phyloP scores from a whole-genome alignment of 2,888 invertebrate genomes.

The Caenorhabditis zanzibari region DNA sequence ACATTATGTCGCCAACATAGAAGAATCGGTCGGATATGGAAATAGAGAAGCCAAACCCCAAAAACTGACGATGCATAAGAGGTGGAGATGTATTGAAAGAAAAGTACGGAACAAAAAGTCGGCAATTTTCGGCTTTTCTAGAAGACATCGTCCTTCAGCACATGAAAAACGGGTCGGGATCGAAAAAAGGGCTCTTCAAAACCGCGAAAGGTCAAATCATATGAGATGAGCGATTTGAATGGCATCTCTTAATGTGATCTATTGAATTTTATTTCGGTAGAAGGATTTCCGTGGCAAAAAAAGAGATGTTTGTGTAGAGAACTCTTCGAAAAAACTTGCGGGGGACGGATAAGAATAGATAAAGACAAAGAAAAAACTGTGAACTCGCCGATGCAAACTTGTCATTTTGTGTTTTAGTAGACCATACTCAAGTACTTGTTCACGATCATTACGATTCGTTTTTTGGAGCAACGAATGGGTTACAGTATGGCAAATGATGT shows the following conservation, averaged over 20 bases:
- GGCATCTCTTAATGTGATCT: slow-evolving; percentile 45
- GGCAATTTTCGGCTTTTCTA: slow-evolving; percentile 55
- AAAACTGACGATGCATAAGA: slow-evolving; percentile 46
- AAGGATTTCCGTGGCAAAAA: slow-evolving; percentile 1
- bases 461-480: not conserved
- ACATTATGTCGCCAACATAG: slow-evolving; percentile 34
- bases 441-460: not conserved
- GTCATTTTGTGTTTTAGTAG: slow-evolving; percentile 33
- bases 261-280: not conserved
- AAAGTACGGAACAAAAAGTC: slow-evolving; percentile 32
- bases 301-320: slow-evolving; percentile 2
- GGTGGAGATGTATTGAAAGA: slow-evolving; percentile 28
- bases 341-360: slow-evolving; percentile 29
- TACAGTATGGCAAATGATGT: not conserved
- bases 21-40: slow-evolving; percentile 22
- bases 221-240: slow-evolving; percentile 34
- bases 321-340: slow-evolving; percentile 7
- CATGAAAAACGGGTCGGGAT: slow-evolving; percentile 29
- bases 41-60: slow-evolving; percentile 16
- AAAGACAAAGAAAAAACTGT: slow-evolving; percentile 46
- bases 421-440: slow-evolving; percentile 32
- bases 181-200: slow-evolving; percentile 38
- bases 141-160: slow-evolving; percentile 47
- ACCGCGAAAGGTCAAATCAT: slow-evolving; percentile 53
- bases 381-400: slow-evolving; percentile 34